phyloP scores from a whole-genome alignment of 2,113 vertebrate genomes.

The cat (Felis catus) region DNA sequence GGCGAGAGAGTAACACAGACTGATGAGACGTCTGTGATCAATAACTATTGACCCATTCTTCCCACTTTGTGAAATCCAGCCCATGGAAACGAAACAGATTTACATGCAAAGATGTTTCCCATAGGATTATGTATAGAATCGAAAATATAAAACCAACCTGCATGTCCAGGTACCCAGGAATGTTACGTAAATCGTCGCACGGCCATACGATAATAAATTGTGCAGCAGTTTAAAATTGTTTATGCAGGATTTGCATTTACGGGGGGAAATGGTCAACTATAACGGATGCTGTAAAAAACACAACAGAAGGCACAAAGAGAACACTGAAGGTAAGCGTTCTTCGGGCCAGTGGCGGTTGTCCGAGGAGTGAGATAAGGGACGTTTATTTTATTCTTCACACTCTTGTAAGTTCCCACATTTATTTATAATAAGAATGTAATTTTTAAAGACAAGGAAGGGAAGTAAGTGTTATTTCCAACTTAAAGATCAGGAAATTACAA shows the following conservation, averaged over 20 bases:
- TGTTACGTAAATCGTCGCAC: background rate
- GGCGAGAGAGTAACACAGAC: rapidly evolving
- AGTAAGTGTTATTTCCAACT: background rate
- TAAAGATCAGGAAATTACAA: background rate
- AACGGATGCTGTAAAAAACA: background rate
- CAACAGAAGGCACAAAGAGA: background rate
- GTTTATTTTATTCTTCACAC: background rate
- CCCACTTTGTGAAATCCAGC: background rate
- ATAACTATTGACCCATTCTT: no score
- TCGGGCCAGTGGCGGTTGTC: background rate
- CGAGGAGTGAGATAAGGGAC: background rate
- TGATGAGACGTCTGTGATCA: rapidly evolving
- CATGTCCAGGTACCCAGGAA: background rate
- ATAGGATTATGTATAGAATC: background rate
- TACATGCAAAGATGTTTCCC: background rate
- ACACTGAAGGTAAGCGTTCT: background rate
- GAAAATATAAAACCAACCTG: background rate
- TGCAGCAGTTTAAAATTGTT: background rate
- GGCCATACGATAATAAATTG: background rate
- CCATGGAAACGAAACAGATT: background rate
- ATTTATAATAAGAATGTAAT: background rate
- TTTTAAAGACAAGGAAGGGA: background rate
- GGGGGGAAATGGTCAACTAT: background rate
- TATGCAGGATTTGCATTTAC: background rate
- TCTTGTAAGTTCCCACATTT: background rate